Conservation (phyloP, 1,140 invertebrate species). For the Andrena cerasifolii region DNA sequence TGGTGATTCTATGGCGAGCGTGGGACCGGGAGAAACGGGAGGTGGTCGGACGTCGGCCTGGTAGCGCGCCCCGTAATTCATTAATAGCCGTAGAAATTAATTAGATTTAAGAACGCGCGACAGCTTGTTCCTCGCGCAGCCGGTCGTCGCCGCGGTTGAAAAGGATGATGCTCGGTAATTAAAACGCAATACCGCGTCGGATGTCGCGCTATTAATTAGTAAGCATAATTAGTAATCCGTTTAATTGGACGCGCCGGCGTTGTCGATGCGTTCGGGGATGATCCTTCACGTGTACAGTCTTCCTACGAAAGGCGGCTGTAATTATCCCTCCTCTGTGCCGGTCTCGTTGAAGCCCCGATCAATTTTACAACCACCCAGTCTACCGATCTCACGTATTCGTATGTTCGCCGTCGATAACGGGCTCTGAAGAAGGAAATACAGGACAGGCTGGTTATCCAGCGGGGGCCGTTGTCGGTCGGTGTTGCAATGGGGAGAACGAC, state of each 20-base stretch:
- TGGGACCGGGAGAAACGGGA: background rate
- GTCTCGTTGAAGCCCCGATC: background rate
- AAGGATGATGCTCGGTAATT: slow-evolving; percentile 46
- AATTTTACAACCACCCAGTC: slow-evolving; percentile 42
- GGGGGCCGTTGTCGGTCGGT: slow-evolving; percentile 66
- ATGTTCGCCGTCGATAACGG: slow-evolving; percentile 36
- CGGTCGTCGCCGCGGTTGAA: slow-evolving; percentile 7
- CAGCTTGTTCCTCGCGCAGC: slow-evolving; percentile 1
- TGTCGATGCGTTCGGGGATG: slow-evolving; percentile 37
- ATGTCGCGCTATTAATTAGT: slow-evolving; percentile 37
- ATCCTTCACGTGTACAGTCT: slow-evolving; percentile 20
- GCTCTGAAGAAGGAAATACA: slow-evolving; percentile 5
- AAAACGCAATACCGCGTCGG: slow-evolving; percentile 32
- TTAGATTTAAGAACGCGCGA: slow-evolving; percentile 43
- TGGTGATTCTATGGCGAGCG: background rate
- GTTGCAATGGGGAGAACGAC: slow-evolving; percentile 51
- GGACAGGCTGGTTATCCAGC: slow-evolving; percentile 68
- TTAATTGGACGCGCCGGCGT: slow-evolving; percentile 43
- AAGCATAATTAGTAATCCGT: slow-evolving; percentile 53
- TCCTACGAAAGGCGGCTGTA: background rate
- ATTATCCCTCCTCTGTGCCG: background rate
- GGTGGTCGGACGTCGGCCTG: slow-evolving; percentile 35
- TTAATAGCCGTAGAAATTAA: slow-evolving; percentile 56
- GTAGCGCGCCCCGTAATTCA: slow-evolving; percentile 19
- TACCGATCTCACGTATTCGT: background rate